Evolutionary conservation across 2,888 invertebrate species (phyloP), one percentile per base, ranked within the genome.

Genomic region (Julus scandinavius): DNA sequence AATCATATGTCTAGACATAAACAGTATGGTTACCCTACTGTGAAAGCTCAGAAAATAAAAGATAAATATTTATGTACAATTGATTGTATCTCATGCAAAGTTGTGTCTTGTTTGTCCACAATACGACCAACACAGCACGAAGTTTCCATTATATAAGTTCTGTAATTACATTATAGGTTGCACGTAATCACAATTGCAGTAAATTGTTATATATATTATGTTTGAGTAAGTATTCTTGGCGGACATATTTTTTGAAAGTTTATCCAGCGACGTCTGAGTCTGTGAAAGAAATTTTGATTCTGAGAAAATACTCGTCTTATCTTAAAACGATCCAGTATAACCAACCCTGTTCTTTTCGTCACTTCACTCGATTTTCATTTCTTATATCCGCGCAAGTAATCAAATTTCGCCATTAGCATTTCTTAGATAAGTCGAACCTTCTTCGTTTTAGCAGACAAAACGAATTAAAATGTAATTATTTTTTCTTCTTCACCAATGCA

Each of bases 391-490:
- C 72, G 20, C 38, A 72, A 29, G 72, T 72, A 72, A 72, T 72
- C 72, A 72, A 72, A 72, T 72, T 72, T 72, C 72, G 20, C 72
- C 29, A 72, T 72, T 72, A 72, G 72, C 72, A 29, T 72, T 72
- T 72, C 72, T 72, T 29, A 72, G 72, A 72, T 72, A 72, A 72
- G 72, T 72, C 72, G 72, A 11, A 29, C 72, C 72, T 72, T 72
- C 7, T 72, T 29, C 72, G 29, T 72, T 72, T 72, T 72, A 72
- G 72, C 7, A 72, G 72, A 72, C 72, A 72, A 72, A 72, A 72
- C 72, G 72, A 72, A 72, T 72, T 72, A 72, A 72, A 72, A 72
- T 72, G 72, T 72, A 72, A 72, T 72, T 72, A 72, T 72, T 72
- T 72, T 72, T 72, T 72, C 63, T 72, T 72, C 72, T 72, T 72